These are phyloP conservation scores for Sycobia sp. DNA, from an alignment of 1,140 invertebrate genomes.

Conservation along the genomic window DNA sequence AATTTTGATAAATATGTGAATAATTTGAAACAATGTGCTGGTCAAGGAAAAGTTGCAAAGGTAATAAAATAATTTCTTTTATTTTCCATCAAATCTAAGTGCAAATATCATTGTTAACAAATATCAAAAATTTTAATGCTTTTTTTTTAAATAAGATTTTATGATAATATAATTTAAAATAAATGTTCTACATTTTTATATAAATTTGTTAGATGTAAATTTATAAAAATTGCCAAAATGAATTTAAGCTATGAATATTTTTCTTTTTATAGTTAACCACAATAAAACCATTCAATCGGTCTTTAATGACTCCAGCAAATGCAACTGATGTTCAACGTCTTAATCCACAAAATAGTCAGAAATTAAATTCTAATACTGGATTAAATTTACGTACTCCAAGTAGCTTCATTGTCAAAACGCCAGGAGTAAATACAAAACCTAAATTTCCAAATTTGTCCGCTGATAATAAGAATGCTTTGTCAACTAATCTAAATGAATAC, in stretches of 20 bases:
- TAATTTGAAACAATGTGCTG: conserved; percentile 63
- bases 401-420: conserved; percentile 51
- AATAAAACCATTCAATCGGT: conserved; percentile 46
- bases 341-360: conserved; percentile 44
- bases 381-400: conserved; percentile 55
- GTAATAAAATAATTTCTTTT: conserved; percentile 31
- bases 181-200: no score
- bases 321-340: conserved; percentile 49
- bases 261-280: conserved; percentile 43
- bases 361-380: conserved; percentile 11
- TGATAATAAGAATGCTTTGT: background rate
- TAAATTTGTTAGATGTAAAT: no score
- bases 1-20: conserved; percentile 64
- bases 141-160: background rate
- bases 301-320: conserved; percentile 51
- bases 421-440: background rate
- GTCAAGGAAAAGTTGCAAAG: conserved; percentile 62
- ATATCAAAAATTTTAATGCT: background rate
- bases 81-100: background rate
- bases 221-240: no score
- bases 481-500: no score
- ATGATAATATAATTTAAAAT: background rate
- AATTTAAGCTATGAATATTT: conserved; percentile 1
- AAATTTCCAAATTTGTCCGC: conserved; percentile 1
- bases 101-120: background rate